Evolutionary conservation across 1,140 invertebrate species (phyloP), one percentile per base, ranked within the genome.

Genomic region (Drosophila sucinea): DNA sequence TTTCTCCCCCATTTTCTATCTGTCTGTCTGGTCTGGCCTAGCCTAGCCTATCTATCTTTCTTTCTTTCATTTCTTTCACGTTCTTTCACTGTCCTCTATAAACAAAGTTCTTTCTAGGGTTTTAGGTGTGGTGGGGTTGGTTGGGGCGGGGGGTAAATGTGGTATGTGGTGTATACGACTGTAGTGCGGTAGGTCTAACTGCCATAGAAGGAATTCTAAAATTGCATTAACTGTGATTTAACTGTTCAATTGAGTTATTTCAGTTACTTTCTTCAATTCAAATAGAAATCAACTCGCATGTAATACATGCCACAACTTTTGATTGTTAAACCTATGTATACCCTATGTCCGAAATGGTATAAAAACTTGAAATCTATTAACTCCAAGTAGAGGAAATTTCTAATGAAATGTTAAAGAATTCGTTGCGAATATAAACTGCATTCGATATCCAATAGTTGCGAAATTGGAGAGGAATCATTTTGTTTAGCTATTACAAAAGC

Each of bases 1-100:
- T 51, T 63, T 51, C 60, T 60, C 27, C 7, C 27, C 40, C 11
- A 4, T 33, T 33, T 56, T 33, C 41, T 47, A 41, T 58, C 11
- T 27, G 72, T 41, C 38, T 55, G 40, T 60, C 60, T 70, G 60
- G 68, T 32, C 68, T 72, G 60, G 71, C 44, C 44, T 73, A 77
- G 62, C 63, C 47, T 27, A 40, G 64, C 57, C 67, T 64, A 60
- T 58, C 60, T 71, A 62, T 73, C 58, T 81, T 32, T 67, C 33
- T 55, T 11, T 70, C 47, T 41, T 77, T 67, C 73, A 70, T 56
- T 41, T 64, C 61, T 27, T 51, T 44, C 40, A 27, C 44, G 44
- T 51, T 51, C 44, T 10, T 51, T 51, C 25, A 27, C 44, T 51
- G 23, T 51, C 44, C 25, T 51, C 44, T 51, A 51, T 27, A 51